Evolutionary conservation across 1,140 invertebrate genomes (phyloP), one percentile per base, ranked within the genome.

Genomic region (Parasteatoda tepidariorum): DNA sequence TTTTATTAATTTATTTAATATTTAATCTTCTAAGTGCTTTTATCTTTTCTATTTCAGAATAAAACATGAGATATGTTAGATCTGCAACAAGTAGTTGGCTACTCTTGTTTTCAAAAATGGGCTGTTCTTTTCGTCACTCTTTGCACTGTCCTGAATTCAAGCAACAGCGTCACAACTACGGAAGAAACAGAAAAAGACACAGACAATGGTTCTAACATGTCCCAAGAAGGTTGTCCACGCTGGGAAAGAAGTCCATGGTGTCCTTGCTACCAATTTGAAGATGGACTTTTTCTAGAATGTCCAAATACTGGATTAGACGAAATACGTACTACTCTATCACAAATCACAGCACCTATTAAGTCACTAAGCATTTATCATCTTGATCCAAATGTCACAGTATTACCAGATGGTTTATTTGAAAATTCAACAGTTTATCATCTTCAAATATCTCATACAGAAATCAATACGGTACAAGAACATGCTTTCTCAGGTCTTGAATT

Each of bases 231-330:
- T 79, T 95, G 94, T 87, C 94, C 94, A 54, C 92, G 91, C 85
- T 91, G 93, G 85, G 89, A 92, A 85, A 92, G 93, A 85, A 94
- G 93, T 87, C 93, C 93, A 18, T 92, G 92, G 85, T 97, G 96
- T 89, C 94, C 95, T 0, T 97, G 96, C 89, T 96, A 96, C 90
- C 94, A 94, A 89, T 95, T 96, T 88, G 94, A 96, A 88, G 95
- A 96, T 90, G 95, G 95, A 33, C 91, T 97, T 68, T 96, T 95
- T 89, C 90, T 97, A 85, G 95, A 97, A 89, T 97, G 96, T 88
- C 94, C 95, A 22, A 94, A 92, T 75, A 93, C 93, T 5, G 93
- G 93, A n/a, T 91, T 93, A 30, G 90, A 90, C 22, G 88, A 90
- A 26, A 88, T 93, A 31, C 89, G 88, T 84, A 89, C 87, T 3